Percentiles rank a stretch among this genome's conserved stretches.
Conservation (phyloP, 1,140 invertebrate species). For the Drosophila orosa region DNA sequence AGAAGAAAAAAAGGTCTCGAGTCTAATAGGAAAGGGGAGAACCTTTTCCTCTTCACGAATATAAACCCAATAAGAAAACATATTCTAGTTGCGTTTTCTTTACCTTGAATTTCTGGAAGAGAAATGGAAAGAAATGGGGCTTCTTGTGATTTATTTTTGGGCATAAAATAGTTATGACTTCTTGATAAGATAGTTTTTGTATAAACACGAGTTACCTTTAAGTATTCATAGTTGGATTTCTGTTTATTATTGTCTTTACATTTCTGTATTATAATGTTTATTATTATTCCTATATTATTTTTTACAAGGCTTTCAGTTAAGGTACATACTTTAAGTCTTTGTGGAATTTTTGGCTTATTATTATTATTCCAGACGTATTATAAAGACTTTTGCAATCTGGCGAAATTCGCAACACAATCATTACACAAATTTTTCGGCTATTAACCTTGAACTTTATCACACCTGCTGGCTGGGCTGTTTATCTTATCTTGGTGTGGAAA, state of each 20-base stretch:
- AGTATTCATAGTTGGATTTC: too few relatives aligned
- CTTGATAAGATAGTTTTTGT: not conserved
- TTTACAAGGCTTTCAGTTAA: not conserved
- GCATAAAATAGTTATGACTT: not conserved
- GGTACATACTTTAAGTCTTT: not conserved
- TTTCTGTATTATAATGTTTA: not conserved
- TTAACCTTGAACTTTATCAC: slow-evolving; percentile 74
- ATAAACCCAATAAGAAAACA: slow-evolving; percentile 26
- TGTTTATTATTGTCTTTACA: not conserved
- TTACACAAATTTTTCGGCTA: slow-evolving; percentile 43
- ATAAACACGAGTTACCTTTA: not conserved
- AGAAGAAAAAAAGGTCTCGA: not conserved
- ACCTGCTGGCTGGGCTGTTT: slow-evolving; percentile 28
- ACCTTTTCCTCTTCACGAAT: too few relatives aligned
- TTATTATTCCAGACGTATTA: slow-evolving; percentile 5
- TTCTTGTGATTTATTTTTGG: not conserved
- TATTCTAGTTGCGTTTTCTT: not conserved
- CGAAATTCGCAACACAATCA: slow-evolving; percentile 41
- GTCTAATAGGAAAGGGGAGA: slow-evolving; percentile 27
- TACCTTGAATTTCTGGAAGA: not conserved
- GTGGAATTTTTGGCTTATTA: not conserved
- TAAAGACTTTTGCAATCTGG: slow-evolving; percentile 22
- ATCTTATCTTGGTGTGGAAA: slow-evolving; percentile 59
- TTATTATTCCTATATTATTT: not conserved
- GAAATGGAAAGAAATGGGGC: not conserved